Conservation (phyloP, 1,140 invertebrate species). For the Drosophila pseudoananassae region DNA sequence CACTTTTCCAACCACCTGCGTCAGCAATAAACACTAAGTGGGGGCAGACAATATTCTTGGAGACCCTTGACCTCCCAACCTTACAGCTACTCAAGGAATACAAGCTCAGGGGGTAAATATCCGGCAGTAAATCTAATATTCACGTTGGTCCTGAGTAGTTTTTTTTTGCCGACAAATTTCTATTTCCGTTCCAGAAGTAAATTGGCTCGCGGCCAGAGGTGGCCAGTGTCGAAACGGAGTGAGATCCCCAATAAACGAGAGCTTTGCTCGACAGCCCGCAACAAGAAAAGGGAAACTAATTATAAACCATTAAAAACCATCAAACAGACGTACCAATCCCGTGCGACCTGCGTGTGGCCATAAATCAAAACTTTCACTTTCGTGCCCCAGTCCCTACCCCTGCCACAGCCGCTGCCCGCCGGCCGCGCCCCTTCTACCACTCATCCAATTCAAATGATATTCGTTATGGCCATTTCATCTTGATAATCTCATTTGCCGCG, state of each 20-base stretch:
- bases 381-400: not conserved
- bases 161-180: constrained; percentile 16
- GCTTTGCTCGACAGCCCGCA: constrained; percentile 1
- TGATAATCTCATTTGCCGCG: constrained; percentile 24
- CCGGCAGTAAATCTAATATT: constrained; percentile 1
- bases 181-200: constrained; percentile 76
- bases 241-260: constrained; percentile 46
- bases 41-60: constrained; percentile 1
- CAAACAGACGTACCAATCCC: constrained; percentile 43
- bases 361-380: constrained; percentile 79
- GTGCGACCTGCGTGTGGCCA: constrained; percentile 41
- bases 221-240: not conserved
- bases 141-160: constrained; percentile 3
- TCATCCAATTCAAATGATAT: constrained; percentile 16
- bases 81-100: constrained; percentile 2
- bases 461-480: constrained; percentile 57
- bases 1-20: not conserved
- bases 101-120: constrained; percentile 6
- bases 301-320: constrained; percentile 60
- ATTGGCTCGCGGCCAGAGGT: constrained; percentile 64
- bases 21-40: not conserved
- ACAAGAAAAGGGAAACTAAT: constrained; percentile 55
- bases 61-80: constrained; percentile 47
- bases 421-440: not conserved
- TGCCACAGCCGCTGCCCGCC: not conserved